phyloP scores from a whole-genome alignment of 2,888 invertebrate genomes.

The Caenorhabditis zanzibari region DNA sequence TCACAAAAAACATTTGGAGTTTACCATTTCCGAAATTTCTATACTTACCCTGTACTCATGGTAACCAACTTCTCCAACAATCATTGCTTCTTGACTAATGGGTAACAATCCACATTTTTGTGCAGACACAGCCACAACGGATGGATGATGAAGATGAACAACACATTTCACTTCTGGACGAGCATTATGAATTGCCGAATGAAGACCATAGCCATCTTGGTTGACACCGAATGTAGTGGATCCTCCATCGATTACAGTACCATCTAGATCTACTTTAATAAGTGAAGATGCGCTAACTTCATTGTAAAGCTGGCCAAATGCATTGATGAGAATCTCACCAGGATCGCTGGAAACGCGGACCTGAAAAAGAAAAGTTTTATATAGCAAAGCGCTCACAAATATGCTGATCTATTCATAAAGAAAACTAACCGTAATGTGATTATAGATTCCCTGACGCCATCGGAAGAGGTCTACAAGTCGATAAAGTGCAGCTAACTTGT shows the following conservation, averaged over 20 bases:
- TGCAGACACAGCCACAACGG: constrained; percentile 89
- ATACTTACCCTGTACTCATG: constrained; percentile 88
- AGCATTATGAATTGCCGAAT: constrained; percentile 97
- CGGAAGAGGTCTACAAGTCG: constrained; percentile 96
- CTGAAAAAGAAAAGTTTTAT: constrained; percentile 68
- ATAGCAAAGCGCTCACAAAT: too few species aligned
- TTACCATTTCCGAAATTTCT: neutral
- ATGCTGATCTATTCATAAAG: neutral
- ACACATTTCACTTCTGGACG: constrained; percentile 97
- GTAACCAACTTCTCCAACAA: constrained; percentile 92
- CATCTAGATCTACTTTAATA: constrained; percentile 86
- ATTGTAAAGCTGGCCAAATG: constrained; percentile 85
- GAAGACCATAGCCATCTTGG: constrained; percentile 91
- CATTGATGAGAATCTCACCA: constrained; percentile 97
- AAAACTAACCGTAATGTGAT: constrained; percentile 90
- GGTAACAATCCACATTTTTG: constrained; percentile 93
- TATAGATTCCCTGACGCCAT: constrained; percentile 94
- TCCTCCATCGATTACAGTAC: constrained; percentile 79
- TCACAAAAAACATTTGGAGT: too few species aligned
- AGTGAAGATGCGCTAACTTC: constrained; percentile 96
- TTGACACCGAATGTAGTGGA: constrained; percentile 79
- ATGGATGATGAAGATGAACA: constrained; percentile 94
- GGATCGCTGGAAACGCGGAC: constrained; percentile 71
- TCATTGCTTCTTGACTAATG: constrained; percentile 93
- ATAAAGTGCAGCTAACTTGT: constrained; percentile 96